A percentile compares a stretch with the other conserved stretches of the same genome.
These are phyloP conservation scores for Heliocidaris erythrogramma DNA, from an alignment of 35 echinoderm and acorn worm genomes.

Conservation along the genomic window DNA sequence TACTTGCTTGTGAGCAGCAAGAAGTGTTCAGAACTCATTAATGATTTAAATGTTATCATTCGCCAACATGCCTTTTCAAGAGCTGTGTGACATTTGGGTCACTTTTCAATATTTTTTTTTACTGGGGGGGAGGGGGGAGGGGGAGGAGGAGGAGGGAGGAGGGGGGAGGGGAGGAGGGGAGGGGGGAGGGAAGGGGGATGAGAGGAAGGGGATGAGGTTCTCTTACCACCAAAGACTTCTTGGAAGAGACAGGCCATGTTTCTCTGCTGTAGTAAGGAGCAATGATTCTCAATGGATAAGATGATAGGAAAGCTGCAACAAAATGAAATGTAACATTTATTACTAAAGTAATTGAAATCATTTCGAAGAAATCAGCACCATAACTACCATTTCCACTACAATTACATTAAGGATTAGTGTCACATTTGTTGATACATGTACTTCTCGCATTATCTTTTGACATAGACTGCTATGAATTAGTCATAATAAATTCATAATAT, in stretches of 20 bases:
- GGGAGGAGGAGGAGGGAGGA: neutral
- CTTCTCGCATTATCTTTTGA: too few relatives aligned
- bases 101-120: neutral
- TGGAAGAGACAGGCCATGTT: conserved; percentile 93
- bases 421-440: too few relatives aligned
- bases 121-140: neutral
- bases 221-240: conserved; percentile 87
- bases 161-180: neutral
- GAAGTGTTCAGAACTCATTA: too few relatives aligned
- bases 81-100: neutral
- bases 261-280: conserved; percentile 87
- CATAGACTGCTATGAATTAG: too few relatives aligned
- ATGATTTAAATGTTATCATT: too few relatives aligned
- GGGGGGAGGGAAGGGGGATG: neutral
- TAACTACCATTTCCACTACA: too few relatives aligned
- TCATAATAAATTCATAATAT: too few relatives aligned
- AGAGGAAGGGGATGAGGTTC: neutral
- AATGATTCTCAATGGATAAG: conserved; percentile 97
- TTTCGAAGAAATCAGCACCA: too few relatives aligned
- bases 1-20: too few relatives aligned
- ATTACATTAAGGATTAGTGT: too few relatives aligned
- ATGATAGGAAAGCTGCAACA: conserved; percentile 84
- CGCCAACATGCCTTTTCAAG: neutral
- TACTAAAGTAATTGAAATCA: neutral
- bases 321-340: conserved; percentile 7